Evolutionary conservation across 2,888 invertebrate species (phyloP), one percentile per base, ranked within the genome.

Genomic region (Agriopis leucophaearia): DNA sequence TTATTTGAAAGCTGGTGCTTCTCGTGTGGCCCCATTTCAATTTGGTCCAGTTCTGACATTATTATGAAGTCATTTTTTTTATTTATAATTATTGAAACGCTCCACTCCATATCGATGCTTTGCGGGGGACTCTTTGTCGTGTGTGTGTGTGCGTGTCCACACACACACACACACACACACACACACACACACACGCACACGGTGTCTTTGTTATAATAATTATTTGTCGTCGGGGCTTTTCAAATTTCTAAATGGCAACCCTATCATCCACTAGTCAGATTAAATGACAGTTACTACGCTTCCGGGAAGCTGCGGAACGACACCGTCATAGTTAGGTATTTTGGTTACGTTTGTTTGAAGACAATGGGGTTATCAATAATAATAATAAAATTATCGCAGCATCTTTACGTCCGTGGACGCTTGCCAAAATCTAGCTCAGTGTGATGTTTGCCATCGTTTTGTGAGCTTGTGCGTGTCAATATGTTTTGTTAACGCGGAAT

Each of bases 341-440:
- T 55, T 8, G 6, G 16, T 47, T 55, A 51, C 36, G 18, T 65
- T 54, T 59, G 57, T 52, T 9, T 38, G 35, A 64, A 66, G 64
- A 71, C 71, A 73, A 74, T 60, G 69, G 69, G 70, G 66, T 73
- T 71, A 68, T 71, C 75, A 72, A 64, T 67, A 64, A 3, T 27
- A 27, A 27, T 27, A 27, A 27, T 38, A 9, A 38, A 38, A 35
- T 42, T 58, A 57, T 42, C 63, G 35, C 63, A 51, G 66, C 52
- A 58, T 48, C 48, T 56, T 62, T 47, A 65, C 57, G 55, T 42
- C 50, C 40, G 65, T 89, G 90, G 91, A 87, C 73, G 38, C 16
- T 73, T 83, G 91, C 90, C 91, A 91, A 84, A 73, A 74, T 60
- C 50, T 73, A 68, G 64, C 66, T 77, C 84, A 90, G 89, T 91